phyloP scores from a whole-genome alignment of 2,888 invertebrate species.

The Auanema freiburgensis region DNA sequence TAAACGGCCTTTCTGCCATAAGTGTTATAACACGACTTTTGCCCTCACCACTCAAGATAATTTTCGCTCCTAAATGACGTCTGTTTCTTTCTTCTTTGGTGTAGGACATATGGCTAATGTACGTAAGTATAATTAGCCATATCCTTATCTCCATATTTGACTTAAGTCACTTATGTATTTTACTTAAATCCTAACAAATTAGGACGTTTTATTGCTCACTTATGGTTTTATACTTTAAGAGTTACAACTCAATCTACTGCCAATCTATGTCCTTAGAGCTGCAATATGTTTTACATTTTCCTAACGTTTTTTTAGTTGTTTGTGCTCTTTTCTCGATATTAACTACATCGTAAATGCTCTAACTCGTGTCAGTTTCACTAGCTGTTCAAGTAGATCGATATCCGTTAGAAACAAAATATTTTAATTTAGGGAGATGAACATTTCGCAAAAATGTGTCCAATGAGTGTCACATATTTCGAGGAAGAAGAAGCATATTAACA shows the following conservation, averaged over 20 bases:
- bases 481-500: slow-evolving; percentile 45
- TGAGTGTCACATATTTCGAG: slow-evolving; percentile 61
- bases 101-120: not conserved
- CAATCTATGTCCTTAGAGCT: slow-evolving; percentile 2
- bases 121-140: not conserved
- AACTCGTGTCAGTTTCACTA: slow-evolving; percentile 19
- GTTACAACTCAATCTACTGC: slow-evolving; percentile 3
- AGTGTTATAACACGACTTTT: slow-evolving; percentile 83
- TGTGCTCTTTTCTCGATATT: slow-evolving; percentile 9
- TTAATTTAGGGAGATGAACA: slow-evolving; percentile 55
- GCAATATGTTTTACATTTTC: not conserved
- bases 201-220: slow-evolving; percentile 1
- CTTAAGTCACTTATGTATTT: too few species aligned
- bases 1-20: slow-evolving; percentile 96
- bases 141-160: not conserved
- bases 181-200: too few species aligned
- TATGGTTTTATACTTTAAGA: not conserved
- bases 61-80: not conserved
- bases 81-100: slow-evolving; percentile 8
- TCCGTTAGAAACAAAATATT: slow-evolving; percentile 10
- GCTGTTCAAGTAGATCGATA: slow-evolving; percentile 3
- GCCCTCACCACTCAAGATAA: slow-evolving; percentile 39
- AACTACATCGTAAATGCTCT: slow-evolving; percentile 19
- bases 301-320: slow-evolving; percentile 16
- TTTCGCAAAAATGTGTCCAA: slow-evolving; percentile 56